phyloP scores from a whole-genome alignment of 2,888 invertebrate species.

The Mesorhabditis spiculigera region DNA sequence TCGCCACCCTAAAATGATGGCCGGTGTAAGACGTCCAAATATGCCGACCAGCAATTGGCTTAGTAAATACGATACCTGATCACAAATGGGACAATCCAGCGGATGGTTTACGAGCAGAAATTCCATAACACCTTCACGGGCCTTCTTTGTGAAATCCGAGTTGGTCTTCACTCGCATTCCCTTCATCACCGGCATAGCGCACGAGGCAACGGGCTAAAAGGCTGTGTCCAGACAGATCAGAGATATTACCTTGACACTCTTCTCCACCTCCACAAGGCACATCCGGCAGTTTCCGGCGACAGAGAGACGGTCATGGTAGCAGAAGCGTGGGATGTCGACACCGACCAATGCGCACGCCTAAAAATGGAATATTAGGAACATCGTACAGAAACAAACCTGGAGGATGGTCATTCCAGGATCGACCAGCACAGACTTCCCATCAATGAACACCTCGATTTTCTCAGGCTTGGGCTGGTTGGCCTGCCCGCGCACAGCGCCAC shows the following conservation, averaged over 20 bases:
- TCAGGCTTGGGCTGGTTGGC: conserved; percentile 55
- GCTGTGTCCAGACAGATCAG: not conserved
- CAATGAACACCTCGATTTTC: conserved; percentile 75
- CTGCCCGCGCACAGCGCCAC: conserved; percentile 16
- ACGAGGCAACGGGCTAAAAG: conserved; percentile 83
- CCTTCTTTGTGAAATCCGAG: conserved; percentile 76
- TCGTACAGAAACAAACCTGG: conserved; percentile 68
- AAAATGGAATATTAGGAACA: conserved; percentile 10
- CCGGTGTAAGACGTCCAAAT: not conserved
- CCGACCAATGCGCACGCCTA: conserved; percentile 78
- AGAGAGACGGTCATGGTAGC: conserved; percentile 95
- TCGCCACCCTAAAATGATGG: conserved; percentile 64
- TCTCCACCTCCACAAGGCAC: conserved; percentile 99
- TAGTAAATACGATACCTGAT: conserved; percentile 68
- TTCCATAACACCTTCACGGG: conserved; percentile 82
- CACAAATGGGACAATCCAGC: conserved; percentile 97
- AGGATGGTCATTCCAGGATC: conserved; percentile 93
- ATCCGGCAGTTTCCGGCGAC: conserved; percentile 98
- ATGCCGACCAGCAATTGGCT: not conserved
- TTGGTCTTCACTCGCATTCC: conserved; percentile 94
- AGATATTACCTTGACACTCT: conserved; percentile 76
- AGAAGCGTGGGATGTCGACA: conserved; percentile 96
- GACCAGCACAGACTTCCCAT: conserved; percentile 89
- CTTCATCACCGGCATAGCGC: conserved; percentile 99
- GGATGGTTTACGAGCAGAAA: conserved; percentile 97